Evolutionary conservation across 2,888 invertebrate species (phyloP), one percentile per base, ranked within the genome.

Genomic region (Rhingia campestris): DNA sequence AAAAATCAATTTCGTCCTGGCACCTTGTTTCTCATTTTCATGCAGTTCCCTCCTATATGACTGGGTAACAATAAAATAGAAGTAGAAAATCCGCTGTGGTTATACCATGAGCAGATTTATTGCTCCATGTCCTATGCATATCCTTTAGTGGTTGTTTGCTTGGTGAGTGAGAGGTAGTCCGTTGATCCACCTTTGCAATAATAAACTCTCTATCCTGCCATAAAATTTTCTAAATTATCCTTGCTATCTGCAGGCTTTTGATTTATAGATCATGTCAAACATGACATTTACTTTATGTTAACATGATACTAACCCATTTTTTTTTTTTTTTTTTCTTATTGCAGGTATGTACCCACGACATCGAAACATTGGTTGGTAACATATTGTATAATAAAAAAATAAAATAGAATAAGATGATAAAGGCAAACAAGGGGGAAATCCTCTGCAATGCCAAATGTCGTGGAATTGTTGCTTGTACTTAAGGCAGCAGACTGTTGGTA

Each of bases 301-400:
- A 80, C 80, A 80, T 47, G 66, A 77, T 77, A 82, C 73, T 86
- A 86, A 81, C 86, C 70, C 47, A 58, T 69, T 63, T 81, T 56
- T 54, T 61, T 56, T 45, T 61, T 56, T 45, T 47, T 61, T 63
- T 37, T 75, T 59, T 84, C 39, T 86, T 64, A 63, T 87, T 86
- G 45, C 86, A 86, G 86, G 87, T 87, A 86, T 79, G 87, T 87
- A 85, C 1, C 72, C 35, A 22, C 9, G 4, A 30, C 43, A 41
- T 22, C 9, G 30, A 56, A 37, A 73, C 54, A 53, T 32, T 72
- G 7, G 14, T 37, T 54, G 76, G 76, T 81, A 72, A 81, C 72
- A 54, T 81, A 53, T 72, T 58, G 56, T 63, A 56, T 9, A 43
- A 61, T 47, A 56, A 32, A 39, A 33, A 43, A 14, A 53, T 37